Evolutionary conservation across 2,888 invertebrate genomes (phyloP), one percentile per base, ranked within the genome.

Genomic region (Idaea dimidiata): DNA sequence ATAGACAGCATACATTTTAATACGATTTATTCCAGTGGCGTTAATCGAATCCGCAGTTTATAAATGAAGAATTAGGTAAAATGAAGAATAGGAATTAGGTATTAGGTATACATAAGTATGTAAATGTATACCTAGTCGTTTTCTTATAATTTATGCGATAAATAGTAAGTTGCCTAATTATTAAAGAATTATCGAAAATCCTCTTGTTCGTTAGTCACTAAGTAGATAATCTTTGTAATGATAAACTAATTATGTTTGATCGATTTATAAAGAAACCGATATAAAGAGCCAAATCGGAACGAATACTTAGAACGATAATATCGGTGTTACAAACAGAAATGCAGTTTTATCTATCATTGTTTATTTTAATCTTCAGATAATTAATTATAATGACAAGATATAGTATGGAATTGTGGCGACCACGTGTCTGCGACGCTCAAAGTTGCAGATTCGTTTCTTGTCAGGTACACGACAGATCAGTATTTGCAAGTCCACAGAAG

Each of bases 291-390:
- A 43, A 43, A 14, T 43, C 43, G 43, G 14, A 43, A 14, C 43
- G 43, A 43, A 43, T 43, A 43, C 24, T 56, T 18, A 16, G 43
- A 59, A 31, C 17, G 58, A 53, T 17, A 58, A 59, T n/a, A 17
- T 43, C 31, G 54, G 55, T 54, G 54, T 33, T 43, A 59, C 43
- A 43, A 59, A 59, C 43, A 18, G 53, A 59, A 17, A 17, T 43
- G 53, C 58, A 43, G 17, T 59, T 53, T 18, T 24, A 18, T 59
- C 60, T 61, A 62, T 14, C 14, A 14, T 43, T 43, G 43, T 43
- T 43, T 43, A 4, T 43, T 43, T 43, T 57, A 57, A 24, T 57
- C 17, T 6, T 24, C 24, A 54, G 57, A 62, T 16, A 3, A 43
- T 43, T 57, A 58, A 17, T 60, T 57, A 54, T 16, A 59, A 31